Base-by-base conservation (phyloP, 2,888 invertebrate genomes). In the Eulithis testata region DNA sequence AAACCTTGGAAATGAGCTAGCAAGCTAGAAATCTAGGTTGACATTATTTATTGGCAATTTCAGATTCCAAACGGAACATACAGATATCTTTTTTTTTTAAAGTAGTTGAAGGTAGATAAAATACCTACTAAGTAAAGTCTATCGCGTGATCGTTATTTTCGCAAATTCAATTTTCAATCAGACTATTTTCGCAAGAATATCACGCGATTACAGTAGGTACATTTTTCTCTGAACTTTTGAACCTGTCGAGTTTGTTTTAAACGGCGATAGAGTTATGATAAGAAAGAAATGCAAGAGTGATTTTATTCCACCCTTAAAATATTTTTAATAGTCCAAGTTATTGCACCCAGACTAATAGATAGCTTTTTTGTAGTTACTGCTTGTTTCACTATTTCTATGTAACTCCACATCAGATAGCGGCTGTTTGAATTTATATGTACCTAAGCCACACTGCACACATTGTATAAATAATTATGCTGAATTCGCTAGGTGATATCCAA, bases 1-100 rank as follows among this genome's bases (percentile, higher is more conserved):
- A 87, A 86, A 86, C 79, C 76, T 79, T 70, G 71, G 21, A 65
- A 70, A 70, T 72, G 69, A 64, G 76, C 75, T 78, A 49, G 49
- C 47, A 79, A 72, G 76, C n/a, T 77, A 75, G 76, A 78, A 82
- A 79, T 80, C 82, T 79, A 80, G 83, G 87, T 86, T 86, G 85
- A 86, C 84, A 83, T 85, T 85, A 85, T 89, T 88, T 86, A 85
- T 86, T 80, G 72, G 76, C 74, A 78, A 78, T 78, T 76, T 76
- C 73, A 78, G 77, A 82, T 81, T 80, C 79, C 79, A 74, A 77
- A 11, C 11, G 14, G n/a, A 55, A 31, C 2, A 56, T 27, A 40
- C 5, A 40, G 2, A 31, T 27, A 45, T 11, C 9, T 27, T 27
- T 14, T 45, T 45, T 40, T 44, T 44, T 44, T 14, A 12, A 49